A percentile compares a stretch with the other conserved stretches of the same genome.
phyloP scores from a whole-genome alignment of 1,140 invertebrate species.

The Dryas iulia region DNA sequence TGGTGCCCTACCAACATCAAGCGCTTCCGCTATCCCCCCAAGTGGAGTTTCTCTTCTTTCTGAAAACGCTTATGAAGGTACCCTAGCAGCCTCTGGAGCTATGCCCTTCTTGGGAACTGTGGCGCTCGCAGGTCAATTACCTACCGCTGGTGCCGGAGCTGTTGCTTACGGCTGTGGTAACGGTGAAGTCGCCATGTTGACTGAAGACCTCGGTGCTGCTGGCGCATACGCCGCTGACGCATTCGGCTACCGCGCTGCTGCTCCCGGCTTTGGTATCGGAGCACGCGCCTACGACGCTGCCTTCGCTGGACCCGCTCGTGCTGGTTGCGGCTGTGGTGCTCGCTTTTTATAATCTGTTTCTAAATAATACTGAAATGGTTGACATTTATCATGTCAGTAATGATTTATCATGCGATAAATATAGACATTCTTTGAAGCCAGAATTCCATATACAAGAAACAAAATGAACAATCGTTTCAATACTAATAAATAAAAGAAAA shows the following conservation, averaged over 20 bases:
- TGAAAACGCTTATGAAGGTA: conserved; percentile 34
- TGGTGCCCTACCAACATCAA: conserved; percentile 28
- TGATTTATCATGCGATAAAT: no score
- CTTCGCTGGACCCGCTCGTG: conserved; percentile 3
- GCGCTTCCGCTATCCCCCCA: conserved; percentile 33
- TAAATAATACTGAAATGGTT: no score
- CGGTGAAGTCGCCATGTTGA: conserved; percentile 30
- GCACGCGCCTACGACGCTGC: no score
- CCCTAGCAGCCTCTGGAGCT: conserved; percentile 26
- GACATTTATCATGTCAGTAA: no score
- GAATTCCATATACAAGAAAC: no score
- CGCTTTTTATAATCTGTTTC: not conserved
- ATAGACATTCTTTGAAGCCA: no score
- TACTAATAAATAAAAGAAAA: no score
- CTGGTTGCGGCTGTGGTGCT: not conserved
- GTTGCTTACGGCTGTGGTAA: conserved; percentile 36
- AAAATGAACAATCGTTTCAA: no score
- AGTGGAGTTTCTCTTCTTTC: conserved; percentile 21
- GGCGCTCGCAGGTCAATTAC: conserved; percentile 30
- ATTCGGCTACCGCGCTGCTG: not conserved
- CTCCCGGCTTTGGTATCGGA: not conserved
- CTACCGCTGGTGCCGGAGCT: conserved; percentile 39
- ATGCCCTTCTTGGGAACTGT: conserved; percentile 31
- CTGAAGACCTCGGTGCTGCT: conserved; percentile 17
- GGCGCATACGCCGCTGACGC: not conserved